phyloP scores from a whole-genome alignment of 2,113 vertebrate genomes.

The Cygnus atratus region DNA sequence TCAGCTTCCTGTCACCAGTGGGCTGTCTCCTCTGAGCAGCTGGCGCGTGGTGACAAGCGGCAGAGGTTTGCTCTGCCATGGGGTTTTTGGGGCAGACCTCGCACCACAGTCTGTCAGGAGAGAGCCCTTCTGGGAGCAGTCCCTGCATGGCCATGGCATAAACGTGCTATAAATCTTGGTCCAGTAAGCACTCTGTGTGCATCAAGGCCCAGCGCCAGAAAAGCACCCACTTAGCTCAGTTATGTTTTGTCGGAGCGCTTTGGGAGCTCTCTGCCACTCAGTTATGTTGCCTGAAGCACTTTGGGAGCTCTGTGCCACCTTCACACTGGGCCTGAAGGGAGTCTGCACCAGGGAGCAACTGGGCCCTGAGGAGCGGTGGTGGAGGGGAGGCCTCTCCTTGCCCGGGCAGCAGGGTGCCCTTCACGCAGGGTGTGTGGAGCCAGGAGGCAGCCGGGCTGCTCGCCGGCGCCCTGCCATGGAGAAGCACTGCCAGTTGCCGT shows the following conservation, averaged over 20 bases:
- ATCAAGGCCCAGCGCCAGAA: not conserved
- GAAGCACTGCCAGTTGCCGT: not conserved
- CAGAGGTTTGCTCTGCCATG: not conserved
- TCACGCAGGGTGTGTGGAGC: not conserved
- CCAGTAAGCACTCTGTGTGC: conserved; percentile 30
- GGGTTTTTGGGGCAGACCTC: not conserved
- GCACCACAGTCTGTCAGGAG: not conserved
- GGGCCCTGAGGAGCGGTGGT: not conserved
- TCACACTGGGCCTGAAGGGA: not conserved
- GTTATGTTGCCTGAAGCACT: not conserved
- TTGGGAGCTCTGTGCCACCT: not conserved
- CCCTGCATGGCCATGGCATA: not conserved
- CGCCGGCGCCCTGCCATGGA: not conserved
- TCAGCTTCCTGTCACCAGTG: not conserved
- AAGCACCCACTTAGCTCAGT: not conserved
- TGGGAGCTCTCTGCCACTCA: not conserved
- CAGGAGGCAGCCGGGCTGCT: not conserved
- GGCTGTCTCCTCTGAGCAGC: not conserved
- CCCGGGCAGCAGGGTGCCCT: not conserved
- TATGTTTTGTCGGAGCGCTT: not conserved
- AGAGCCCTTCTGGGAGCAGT: not conserved
- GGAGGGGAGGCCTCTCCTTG: not conserved
- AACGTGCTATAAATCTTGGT: not conserved
- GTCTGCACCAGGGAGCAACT: not conserved
- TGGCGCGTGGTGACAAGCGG: not conserved